Base-by-base conservation (phyloP, 2,888 invertebrate species). In the Rhorus exstirpatorius region DNA sequence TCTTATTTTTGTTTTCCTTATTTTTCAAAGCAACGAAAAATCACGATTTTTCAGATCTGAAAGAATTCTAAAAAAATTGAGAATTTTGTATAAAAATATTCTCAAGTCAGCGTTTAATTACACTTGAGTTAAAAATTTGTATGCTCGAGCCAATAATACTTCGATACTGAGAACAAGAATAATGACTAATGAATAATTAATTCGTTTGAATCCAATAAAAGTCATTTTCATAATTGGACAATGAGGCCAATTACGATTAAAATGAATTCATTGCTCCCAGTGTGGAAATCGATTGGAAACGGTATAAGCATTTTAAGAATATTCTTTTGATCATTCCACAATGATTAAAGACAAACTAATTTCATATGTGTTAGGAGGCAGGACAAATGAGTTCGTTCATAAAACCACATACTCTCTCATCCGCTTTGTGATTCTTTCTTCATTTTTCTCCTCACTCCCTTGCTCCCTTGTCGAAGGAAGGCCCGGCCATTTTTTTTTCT, bases 371-470 rank as follows among this genome's bases (percentile, higher is more conserved):
- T 26, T 44, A 51, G 51, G 46, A 60, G 58, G 31, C 58, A 31
- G 71, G 46, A 46, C 58, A 71, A 71, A 71, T 60, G 71, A 71
- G 58, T 55, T 55, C 70, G 53, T 55, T 58, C 55, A 71, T 71
- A 60, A 60, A 71, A 38, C 38, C 67, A 53, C 53, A 55, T 44
- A 38, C 68, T 26, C 49, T 76, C 58, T 60, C 38, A 24, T 26
- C 24, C 24, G n/a, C 14, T 31, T 38, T 21, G 14, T 12, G 19
- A 49, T 17, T 1, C 10, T 68, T n/a, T n/a, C 21, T 53, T 70
- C 38, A n/a, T 17, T 8, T 35, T 55, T 65, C 41, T 60, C 7
- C n/a, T 53, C 12, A 2, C 26, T 51, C 14, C 21, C 35, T 65
- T 24, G 35, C 58, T 38, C 44, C 31, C 77, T 76, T 67, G 58